Conservation (phyloP, 2,888 invertebrate genomes). For the Laothoe populi region DNA sequence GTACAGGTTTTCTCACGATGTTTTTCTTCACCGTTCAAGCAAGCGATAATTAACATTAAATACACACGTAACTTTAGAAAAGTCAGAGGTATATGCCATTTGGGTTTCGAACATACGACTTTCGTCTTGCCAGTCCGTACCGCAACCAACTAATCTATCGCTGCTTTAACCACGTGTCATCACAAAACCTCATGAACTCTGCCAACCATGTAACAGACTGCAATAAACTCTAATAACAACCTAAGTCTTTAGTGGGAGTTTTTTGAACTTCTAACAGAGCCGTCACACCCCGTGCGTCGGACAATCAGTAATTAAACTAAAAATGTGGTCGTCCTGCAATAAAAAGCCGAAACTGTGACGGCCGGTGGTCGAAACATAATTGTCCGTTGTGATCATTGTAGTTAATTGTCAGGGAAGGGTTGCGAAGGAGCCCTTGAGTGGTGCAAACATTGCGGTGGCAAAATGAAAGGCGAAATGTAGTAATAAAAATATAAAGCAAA, state of each 20-base stretch:
- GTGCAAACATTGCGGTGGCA: conserved; percentile 40
- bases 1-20: no score
- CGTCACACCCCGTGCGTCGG: conserved; percentile 33
- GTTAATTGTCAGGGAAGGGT: conserved; percentile 79
- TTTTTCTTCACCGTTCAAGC: no score
- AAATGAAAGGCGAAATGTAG: neutral
- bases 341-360: conserved; percentile 79
- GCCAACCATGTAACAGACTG: neutral
- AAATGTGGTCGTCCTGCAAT: conserved; percentile 68
- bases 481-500: no score
- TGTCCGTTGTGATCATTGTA: conserved; percentile 81
- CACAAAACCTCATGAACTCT: neutral
- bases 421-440: conserved; percentile 62
- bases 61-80: no score
- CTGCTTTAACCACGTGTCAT: no score
- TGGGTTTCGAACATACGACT: no score
- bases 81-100: no score
- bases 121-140: no score
- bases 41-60: no score
- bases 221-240: conserved; percentile 7
- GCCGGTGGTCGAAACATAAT: conserved; percentile 74
- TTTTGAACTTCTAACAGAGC: conserved; percentile 15
- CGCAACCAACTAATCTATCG: neutral
- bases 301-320: conserved; percentile 77
- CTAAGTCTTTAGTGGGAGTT: conserved; percentile 9